Evolutionary conservation across 2,888 invertebrate species (phyloP).

Genomic region (Autographa pulchrina): DNA sequence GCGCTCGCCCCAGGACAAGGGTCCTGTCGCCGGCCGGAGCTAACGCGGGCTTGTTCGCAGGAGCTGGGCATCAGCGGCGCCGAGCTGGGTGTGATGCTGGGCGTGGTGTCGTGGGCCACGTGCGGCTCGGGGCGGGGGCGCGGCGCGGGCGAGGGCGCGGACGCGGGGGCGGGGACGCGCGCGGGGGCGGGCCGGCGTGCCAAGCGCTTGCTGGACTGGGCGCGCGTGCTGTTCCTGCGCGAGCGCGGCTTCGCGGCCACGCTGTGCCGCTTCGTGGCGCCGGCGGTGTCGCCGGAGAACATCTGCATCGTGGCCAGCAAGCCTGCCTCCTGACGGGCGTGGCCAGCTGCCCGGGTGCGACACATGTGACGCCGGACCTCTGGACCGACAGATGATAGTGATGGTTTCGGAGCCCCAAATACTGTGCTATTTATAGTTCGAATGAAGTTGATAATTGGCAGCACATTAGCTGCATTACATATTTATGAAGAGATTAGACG

Average conservation of each 20-base stretch:
- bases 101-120: constrained; percentile 97
- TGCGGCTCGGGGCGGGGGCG: constrained; percentile 91
- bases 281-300: constrained; percentile 93
- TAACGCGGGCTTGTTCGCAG: constrained; percentile 67
- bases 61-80: constrained; percentile 88
- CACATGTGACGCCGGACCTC: too few relatives aligned
- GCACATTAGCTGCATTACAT: too few relatives aligned
- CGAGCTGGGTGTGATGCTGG: constrained; percentile 93
- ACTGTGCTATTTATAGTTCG: too few relatives aligned
- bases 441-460: too few relatives aligned
- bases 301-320: constrained; percentile 92
- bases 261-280: constrained; percentile 91
- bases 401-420: too few relatives aligned
- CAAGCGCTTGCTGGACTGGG: constrained; percentile 94
- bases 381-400: too few relatives aligned
- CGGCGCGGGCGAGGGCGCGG: background rate
- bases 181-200: constrained; percentile 91
- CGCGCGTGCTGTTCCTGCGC: constrained; percentile 91
- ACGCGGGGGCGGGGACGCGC: constrained; percentile 42
- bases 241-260: constrained; percentile 89
- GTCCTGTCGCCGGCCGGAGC: too few relatives aligned
- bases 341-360: too few relatives aligned
- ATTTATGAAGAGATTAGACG: too few relatives aligned
- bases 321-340: constrained; percentile 14
- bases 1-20: background rate